Conservation (phyloP, 1,140 invertebrate genomes). For the Charaxes varanes region DNA sequence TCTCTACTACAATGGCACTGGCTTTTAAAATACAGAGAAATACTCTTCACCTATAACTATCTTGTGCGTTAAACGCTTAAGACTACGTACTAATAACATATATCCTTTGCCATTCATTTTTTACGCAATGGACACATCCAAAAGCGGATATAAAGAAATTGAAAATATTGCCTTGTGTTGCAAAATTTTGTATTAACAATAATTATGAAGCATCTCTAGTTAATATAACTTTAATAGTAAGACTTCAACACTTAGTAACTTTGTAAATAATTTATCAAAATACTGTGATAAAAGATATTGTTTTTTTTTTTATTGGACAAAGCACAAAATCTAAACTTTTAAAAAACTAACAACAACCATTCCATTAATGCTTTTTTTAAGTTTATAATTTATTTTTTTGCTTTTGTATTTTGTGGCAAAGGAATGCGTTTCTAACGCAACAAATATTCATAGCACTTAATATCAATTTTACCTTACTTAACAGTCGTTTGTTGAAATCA, state of each 20-base stretch:
- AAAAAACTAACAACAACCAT: conserved; percentile 29
- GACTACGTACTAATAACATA: conserved; percentile 35
- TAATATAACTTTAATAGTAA: no score
- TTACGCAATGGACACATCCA: background rate
- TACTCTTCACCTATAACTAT: conserved; percentile 8
- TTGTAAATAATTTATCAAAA: no score
- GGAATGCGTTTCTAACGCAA: conserved; percentile 47
- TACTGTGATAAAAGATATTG: no score
- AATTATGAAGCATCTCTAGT: no score
- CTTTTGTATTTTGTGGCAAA: conserved; percentile 33
- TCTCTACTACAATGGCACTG: conserved; percentile 43
- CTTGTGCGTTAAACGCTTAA: conserved; percentile 46
- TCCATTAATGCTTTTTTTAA: conserved; percentile 39
- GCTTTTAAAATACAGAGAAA: conserved; percentile 28
- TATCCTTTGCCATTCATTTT: conserved; percentile 29
- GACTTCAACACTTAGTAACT: no score
- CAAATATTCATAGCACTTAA: no score
- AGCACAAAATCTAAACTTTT: background rate
- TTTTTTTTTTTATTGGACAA: no score
- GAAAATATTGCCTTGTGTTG: no score
- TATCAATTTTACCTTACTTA: no score
- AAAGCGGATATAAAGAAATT: no score
- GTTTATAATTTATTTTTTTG: conserved; percentile 23
- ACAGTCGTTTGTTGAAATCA: no score
- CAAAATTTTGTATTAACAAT: no score